Base-by-base conservation (phyloP, 2,113 vertebrate genomes). In the Todiramphus saurophagus region DNA sequence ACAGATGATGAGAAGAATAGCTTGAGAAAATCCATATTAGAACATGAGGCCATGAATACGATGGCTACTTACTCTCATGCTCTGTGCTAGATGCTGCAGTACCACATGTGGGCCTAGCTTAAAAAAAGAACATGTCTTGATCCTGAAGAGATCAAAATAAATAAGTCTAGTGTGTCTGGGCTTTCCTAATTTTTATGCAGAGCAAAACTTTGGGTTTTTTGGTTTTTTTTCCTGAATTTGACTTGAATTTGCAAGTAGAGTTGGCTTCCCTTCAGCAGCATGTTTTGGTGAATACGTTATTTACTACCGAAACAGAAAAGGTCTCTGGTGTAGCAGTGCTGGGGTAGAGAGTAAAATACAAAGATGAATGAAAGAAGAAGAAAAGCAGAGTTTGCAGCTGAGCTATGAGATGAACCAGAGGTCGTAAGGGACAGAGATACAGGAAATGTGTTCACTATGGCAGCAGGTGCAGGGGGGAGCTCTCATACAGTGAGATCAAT, bases 381-480 rank as follows among this genome's bases (percentile, higher is more conserved):
- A 93, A 89, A 94, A 92, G 53, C 69, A 62, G 92, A 51, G 28
- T n/a, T 89, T 89, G 89, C 83, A 92, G 92, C 88, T 96, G 94
- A 95, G 92, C 91, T 87, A 21, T 59, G 80, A 91, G 91, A 73
- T 0, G 6, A 90, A 87, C 51, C 41, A 87, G 91, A 74, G 81
- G 81, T 85, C 7, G 0, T 51, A 75, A 79, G 67, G 50, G 83
- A 79, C 86, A 94, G 83, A 91, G 73, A 48, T 76, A 89, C 94
- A 96, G 92, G 74, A 96, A 96, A 91, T 96, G 94, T 89, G 70
- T 83, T 95, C 91, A 62, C 48, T 73, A 14, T 31, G 53, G 90
- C 89, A 89, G 95, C 96, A 96, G 92, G 89, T 96, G 96, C 86
- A 82, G 74, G 24, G 51, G 48, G 55, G 21, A 93, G 62, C 46